phyloP scores from a whole-genome alignment of 2,797 vertebrate genomes.

The Steatocranus sp. region DNA sequence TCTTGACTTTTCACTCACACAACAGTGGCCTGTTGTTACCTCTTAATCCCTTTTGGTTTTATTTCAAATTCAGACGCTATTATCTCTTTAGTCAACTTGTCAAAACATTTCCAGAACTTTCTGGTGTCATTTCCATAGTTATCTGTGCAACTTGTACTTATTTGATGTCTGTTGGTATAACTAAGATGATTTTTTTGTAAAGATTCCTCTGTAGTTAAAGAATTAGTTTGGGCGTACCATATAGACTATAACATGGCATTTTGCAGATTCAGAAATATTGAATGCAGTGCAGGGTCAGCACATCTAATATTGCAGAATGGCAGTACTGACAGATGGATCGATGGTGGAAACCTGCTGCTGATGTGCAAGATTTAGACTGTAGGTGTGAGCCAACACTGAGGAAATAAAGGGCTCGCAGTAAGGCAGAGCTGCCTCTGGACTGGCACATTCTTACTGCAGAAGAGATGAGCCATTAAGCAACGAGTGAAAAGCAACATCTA shows the following conservation, averaged over 20 bases:
- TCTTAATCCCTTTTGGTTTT: background rate
- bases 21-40: background rate
- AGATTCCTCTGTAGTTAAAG: background rate
- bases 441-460: slow-evolving; percentile 41
- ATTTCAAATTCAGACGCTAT: background rate
- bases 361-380: slow-evolving; percentile 62
- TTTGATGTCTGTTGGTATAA: background rate
- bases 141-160: background rate
- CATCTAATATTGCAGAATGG: background rate
- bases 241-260: background rate
- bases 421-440: slow-evolving; percentile 20
- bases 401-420: slow-evolving; percentile 39
- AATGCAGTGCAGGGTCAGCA: background rate
- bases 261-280: background rate
- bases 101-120: background rate
- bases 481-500: background rate
- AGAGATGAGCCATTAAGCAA: background rate
- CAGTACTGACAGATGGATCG: slow-evolving; percentile 1
- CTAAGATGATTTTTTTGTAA: background rate
- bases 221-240: background rate
- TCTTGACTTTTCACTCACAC: background rate
- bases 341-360: slow-evolving; percentile 60
- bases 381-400: slow-evolving; percentile 40
- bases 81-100: background rate
- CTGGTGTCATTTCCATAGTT: background rate